Evolutionary conservation across 92 coral and sea anemone species (phyloP), one percentile per base, ranked within the genome.

Genomic region (Bergia sp.): DNA sequence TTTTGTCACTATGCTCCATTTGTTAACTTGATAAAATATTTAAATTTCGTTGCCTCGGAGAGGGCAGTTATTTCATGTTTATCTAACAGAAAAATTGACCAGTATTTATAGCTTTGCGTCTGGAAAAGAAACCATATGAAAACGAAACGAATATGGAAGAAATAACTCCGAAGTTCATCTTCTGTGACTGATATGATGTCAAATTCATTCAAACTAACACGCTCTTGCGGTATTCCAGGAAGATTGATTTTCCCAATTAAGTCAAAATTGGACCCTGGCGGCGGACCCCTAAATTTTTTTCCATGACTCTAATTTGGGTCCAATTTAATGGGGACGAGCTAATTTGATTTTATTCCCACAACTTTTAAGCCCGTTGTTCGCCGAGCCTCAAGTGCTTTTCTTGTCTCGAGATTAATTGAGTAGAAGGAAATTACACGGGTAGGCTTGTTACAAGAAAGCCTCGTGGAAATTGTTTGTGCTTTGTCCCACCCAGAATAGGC

Each of bases 11-110:
- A 85, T 89, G 84, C 92, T 85, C 93, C 98, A 95, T 95, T 95
- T 95, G 98, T 95, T 95, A 92, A 86, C 90, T 95, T 90, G 98
- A 95, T 95, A 89, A 93, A 95, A 95, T 93, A 95, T 95, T 95
- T 95, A 95, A 95, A 95, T 95, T 95, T 93, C 92, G 92, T 95
- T 95, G 94, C 95, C 93, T 92, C 92, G 90, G 89, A 90, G 86
- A 92, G 93, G 78, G 81, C 90, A 79, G 89, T 88, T 91, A 93
- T 93, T 83, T 94, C 66, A 81, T 94, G 93, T 92, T 88, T 88
- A 95, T 93, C 92, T 93, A 88, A 75, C 91, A 89, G 91, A 89
- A 89, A 93, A 89, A 88, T 88, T 91, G 86, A 89, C 47, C 75
- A 74, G 83, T 88, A 89, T 91, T 85, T 89, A 23, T 88, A 74